Evolutionary conservation across 2,113 vertebrate genomes (phyloP), one percentile per base, ranked within the genome.

Genomic region (Varanus komodoensis): DNA sequence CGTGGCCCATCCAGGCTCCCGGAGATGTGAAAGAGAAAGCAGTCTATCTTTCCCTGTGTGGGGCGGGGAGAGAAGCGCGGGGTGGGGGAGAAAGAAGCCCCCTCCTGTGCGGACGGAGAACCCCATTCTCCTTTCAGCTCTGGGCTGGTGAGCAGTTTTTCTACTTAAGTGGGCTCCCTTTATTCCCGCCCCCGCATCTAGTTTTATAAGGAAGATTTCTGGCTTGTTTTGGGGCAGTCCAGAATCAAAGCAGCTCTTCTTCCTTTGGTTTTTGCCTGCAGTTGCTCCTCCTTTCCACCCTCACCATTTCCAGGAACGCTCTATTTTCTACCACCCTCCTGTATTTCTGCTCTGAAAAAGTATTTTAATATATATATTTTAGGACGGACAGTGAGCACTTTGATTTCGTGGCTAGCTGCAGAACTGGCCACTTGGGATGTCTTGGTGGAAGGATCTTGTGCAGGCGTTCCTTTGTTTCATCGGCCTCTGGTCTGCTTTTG

Each of bases 181-280:
- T 34, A 21, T 61, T 3, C 38, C 38, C 38, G 38, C 93, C 89
- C 44, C 74, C 48, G 12, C 78, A 64, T 82, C 90, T 89, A 4
- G 67, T 93, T 87, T 95, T 95, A 90, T 92, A 88, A 93, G 52
- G 85, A 68, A 52, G 50, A 91, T 91, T 91, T 96, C 96, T 61
- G 57, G 8, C 11, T 19, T 19, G 9, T 95, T 50, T 44, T 7
- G 54, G 54, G 27, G 71, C 93, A 89, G 90, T 91, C 93, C 74
- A 71, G 80, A 93, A 87, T 29, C 78, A 81, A 57, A 92, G 89
- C 90, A 80, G 69, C 29, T 50, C 61, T 32, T 2, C 38, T 5
- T 1, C 32, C 32, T 7, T 52, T 8, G 4, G 17, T n/a, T 15
- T 9, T 12, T 74, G 15, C n/a, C 14, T 5, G 11, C 11, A n/a